Conservation (phyloP, 2,797 vertebrate genomes). For the Brachyrhaphis roseni region DNA sequence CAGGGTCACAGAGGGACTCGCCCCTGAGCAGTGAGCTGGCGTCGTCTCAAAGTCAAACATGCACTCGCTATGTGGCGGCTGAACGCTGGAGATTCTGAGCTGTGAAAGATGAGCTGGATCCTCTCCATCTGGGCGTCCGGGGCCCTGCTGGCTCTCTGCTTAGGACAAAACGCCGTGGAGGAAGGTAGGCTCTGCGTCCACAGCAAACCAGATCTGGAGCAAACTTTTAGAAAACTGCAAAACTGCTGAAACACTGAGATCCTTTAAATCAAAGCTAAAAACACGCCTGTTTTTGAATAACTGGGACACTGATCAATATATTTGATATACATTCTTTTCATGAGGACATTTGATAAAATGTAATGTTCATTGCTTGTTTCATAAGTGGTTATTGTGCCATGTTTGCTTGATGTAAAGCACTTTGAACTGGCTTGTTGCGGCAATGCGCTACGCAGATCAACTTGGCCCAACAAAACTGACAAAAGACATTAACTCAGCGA, state of each 20-base stretch:
- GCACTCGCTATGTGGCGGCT: conserved; percentile 51
- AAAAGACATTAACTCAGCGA: neutral
- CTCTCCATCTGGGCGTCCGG: conserved; percentile 55
- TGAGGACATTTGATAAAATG: no score
- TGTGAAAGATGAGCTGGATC: conserved; percentile 74
- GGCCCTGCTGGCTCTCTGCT: conserved; percentile 59
- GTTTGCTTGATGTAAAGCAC: no score
- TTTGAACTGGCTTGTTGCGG: no score
- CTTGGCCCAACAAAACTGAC: neutral
- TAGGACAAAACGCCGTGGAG: conserved; percentile 57
- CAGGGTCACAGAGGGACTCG: conserved; percentile 58
- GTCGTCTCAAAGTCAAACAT: conserved; percentile 45
- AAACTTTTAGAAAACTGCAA: no score
- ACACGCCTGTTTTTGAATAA: neutral
- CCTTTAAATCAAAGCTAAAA: no score
- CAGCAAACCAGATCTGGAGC: no score
- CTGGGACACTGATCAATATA: no score
- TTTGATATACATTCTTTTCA: no score
- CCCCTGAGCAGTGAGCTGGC: conserved; percentile 42
- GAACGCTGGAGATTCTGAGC: conserved; percentile 42
- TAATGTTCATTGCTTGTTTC: no score
- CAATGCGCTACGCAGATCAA: no score
- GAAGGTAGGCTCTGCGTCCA: conserved; percentile 71
- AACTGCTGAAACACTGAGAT: no score
- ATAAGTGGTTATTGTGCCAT: no score